Evolutionary conservation across 2,113 vertebrate species (phyloP).

Genomic region (Prietella phreatophila): DNA sequence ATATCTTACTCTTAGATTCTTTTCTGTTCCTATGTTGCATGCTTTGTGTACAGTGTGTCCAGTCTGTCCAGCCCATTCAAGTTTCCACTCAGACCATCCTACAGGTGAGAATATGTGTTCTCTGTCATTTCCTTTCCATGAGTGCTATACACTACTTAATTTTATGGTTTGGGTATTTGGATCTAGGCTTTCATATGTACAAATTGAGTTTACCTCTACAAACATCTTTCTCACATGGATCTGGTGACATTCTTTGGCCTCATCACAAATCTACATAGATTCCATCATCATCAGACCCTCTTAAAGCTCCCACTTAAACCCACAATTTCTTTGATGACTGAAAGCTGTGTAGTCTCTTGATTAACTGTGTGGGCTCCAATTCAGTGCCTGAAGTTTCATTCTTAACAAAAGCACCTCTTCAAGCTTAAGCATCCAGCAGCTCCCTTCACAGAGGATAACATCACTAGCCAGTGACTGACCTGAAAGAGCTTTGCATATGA

Average conservation of each 20-base stretch:
- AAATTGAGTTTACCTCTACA: neutral
- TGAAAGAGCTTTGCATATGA: constrained; percentile 62
- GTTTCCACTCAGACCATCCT: constrained; percentile 69
- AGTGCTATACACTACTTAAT: neutral
- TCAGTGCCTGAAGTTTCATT: constrained; percentile 32
- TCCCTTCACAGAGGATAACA: constrained; percentile 58
- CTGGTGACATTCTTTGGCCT: constrained; percentile 31
- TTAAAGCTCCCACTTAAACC: constrained; percentile 21
- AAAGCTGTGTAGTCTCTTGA: constrained; percentile 31
- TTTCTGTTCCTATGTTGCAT: constrained; percentile 57
- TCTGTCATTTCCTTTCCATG: neutral
- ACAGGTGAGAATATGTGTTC: constrained; percentile 71
- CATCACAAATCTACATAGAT: constrained; percentile 21
- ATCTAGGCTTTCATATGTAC: neutral
- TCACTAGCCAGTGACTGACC: constrained; percentile 56
- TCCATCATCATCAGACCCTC: constrained; percentile 23
- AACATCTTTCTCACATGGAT: neutral
- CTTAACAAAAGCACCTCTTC: constrained; percentile 46
- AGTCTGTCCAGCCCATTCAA: constrained; percentile 57
- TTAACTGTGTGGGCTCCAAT: constrained; percentile 36
- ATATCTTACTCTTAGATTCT: constrained; percentile 41
- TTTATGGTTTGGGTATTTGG: neutral
- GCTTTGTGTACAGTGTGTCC: constrained; percentile 65
- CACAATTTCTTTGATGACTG: neutral
- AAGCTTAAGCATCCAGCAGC: constrained; percentile 39